A percentile compares a stretch with the other conserved stretches of the same genome.
These are phyloP conservation scores for Platanista minor DNA, from an alignment of 2,113 vertebrate species.

Conservation along the genomic window DNA sequence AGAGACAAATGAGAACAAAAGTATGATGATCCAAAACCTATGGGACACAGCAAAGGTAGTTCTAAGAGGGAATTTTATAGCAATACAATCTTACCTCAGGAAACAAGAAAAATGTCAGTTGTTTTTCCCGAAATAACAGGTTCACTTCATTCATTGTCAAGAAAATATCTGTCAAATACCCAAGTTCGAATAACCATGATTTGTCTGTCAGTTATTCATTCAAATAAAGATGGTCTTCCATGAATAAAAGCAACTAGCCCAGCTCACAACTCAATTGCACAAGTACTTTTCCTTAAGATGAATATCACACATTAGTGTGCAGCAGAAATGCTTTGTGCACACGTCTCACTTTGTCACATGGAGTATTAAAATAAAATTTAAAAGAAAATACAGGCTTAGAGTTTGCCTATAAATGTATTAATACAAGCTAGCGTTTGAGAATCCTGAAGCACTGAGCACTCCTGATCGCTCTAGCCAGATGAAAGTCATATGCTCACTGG, in stretches of 20 bases:
- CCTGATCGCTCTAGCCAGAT: not conserved
- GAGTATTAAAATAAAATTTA: constrained; percentile 5
- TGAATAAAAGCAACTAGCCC: not conserved
- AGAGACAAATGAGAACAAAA: too few species aligned
- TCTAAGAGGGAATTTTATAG: too few species aligned
- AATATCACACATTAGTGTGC: not conserved
- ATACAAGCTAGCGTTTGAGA: not conserved
- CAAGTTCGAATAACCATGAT: constrained; percentile 17
- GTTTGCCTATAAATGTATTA: not conserved
- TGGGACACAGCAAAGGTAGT: too few species aligned
- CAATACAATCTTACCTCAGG: too few species aligned
- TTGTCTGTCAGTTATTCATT: constrained; percentile 4
- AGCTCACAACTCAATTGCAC: not conserved
- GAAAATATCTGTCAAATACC: constrained; percentile 39
- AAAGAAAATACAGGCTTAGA: not conserved
- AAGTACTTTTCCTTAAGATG: not conserved
- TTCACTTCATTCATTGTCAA: constrained; percentile 30
- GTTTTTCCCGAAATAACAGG: constrained; percentile 43
- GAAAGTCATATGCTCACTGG: not conserved
- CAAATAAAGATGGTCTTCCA: constrained; percentile 8
- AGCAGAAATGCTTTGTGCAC: not conserved
- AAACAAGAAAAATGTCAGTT: not conserved
- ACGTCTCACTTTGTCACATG: not conserved
- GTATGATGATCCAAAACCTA: too few species aligned
- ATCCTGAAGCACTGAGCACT: not conserved